Evolutionary conservation across 2,113 vertebrate species (phyloP), one percentile per base, ranked within the genome.

Genomic region (Trichomycterus rosablanca): DNA sequence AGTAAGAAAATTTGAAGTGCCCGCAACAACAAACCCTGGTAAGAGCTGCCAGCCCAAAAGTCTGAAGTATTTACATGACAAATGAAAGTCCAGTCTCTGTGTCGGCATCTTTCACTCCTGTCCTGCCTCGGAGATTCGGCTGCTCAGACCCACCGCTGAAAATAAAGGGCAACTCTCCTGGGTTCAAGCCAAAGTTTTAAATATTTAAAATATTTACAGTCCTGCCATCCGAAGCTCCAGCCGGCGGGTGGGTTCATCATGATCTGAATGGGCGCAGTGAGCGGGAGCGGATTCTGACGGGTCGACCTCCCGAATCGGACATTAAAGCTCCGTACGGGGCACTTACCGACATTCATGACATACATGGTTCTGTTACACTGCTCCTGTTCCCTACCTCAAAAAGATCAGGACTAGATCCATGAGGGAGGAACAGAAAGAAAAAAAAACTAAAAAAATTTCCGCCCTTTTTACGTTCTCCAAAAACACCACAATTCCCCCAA

Each of bases 131-230:
- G 49, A 37, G 59, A 26, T 55, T 45, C 24, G n/a, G 2, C 15
- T 40, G n/a, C 54, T 72, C 22, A 48, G 55, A 58, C 77, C 78
- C 76, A 77, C 76, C 74, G 76, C 61, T 73, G 68, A 76, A 58
- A 50, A 54, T 71, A 60, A 54, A 66, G 48, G 52, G 59, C 65
- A 42, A 71, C 74, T 81, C 64, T 50, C 71, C 68, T 39, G 48
- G 69, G 49, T 59, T 75, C 58, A 58, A 63, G 63, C 70, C 74
- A 66, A 64, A 70, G 71, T 79, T 85, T 75, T 94, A 92, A 95
- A 92, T 95, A 92, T 94, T 91, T 92, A 91, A 95, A 88, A 93
- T 93, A 94, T 96, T 89, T 93, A 90, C 87, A 90, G 89, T 92
- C 87, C 88, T 81, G 83, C 87, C 85, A 82, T 78, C 84, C 90